Conservation (phyloP, 2,113 vertebrate genomes). For the Amblyornis subalaris region DNA sequence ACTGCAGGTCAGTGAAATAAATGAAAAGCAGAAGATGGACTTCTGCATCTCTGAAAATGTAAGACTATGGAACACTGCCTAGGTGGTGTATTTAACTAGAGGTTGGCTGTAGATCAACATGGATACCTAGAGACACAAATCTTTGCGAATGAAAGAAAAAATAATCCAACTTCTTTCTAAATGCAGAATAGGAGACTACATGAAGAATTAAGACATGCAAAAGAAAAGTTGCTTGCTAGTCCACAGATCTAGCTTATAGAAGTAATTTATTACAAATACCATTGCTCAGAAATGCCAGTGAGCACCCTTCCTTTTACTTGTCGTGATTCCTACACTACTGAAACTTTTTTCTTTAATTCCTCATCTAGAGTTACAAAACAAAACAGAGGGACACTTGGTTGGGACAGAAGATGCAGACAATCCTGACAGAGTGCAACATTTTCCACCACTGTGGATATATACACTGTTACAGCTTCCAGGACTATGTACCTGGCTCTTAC, state of each 20-base stretch:
- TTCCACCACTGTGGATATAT: neutral
- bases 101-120: neutral
- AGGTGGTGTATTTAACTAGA: neutral
- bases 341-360: neutral
- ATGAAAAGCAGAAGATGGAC: neutral
- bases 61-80: neutral
- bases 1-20: neutral
- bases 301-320: neutral
- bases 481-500: neutral
- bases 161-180: neutral
- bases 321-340: neutral
- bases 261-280: neutral
- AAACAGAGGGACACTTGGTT: neutral
- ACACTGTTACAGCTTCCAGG: neutral
- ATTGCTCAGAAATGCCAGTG: neutral
- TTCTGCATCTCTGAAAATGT: neutral
- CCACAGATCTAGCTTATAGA: neutral
- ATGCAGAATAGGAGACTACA: neutral
- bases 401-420: neutral
- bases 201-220: neutral
- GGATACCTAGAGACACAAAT: neutral
- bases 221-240: neutral
- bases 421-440: neutral
- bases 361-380: neutral
- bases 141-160: neutral